Evolutionary conservation across 2,797 vertebrate species (phyloP), one percentile per base, ranked within the genome.

Genomic region (Micromesistius poutassou): DNA sequence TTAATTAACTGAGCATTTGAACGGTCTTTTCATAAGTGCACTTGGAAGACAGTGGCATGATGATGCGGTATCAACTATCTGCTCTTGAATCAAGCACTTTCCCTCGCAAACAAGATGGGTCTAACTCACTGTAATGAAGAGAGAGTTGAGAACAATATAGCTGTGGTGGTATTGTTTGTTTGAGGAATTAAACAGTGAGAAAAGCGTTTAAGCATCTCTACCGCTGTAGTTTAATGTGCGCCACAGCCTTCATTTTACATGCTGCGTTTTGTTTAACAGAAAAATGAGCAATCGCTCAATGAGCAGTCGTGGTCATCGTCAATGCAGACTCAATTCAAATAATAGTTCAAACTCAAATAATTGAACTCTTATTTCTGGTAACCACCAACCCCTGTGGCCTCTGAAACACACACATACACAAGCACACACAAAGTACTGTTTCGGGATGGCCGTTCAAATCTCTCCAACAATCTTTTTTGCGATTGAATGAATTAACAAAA

Each of bases 361-460:
- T 42, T 42, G 0, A 42, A 42, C 40, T 42, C 40, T 14, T 30
- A 8, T 30, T 28, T 31, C 3, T 3, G 68, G 2, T 71, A 16
- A 30, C 25, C 30, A 71, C 10, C 25, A 14, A 30, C 28, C 25
- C 12, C 25, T 13, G 28, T 30, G 66, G 66, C 62, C 19, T 66
- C 25, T 71, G 30, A 31, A 71, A 10, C 22, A n/a, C 55, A 62
- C 55, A 7, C 55, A 62, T 6, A n/a, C 55, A 62, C 55, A 62
- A 5, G 25, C 6, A 62, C 22, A 25, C 22, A 5, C 25, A 25
- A 22, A n/a, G 55, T 25, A 76, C 72, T 71, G 74, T 82, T 82
- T 76, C 33, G 81, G 86, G 81, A 89, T 89, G 80, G 79, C 82
- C 88, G 88, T 91, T 89, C 87, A 86, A 90, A n/a, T n/a, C n/a